Percentiles rank a stretch among this genome's conserved stretches.
Conservation (phyloP, 2,888 invertebrate species). For the Sphecodes monilicornis region DNA sequence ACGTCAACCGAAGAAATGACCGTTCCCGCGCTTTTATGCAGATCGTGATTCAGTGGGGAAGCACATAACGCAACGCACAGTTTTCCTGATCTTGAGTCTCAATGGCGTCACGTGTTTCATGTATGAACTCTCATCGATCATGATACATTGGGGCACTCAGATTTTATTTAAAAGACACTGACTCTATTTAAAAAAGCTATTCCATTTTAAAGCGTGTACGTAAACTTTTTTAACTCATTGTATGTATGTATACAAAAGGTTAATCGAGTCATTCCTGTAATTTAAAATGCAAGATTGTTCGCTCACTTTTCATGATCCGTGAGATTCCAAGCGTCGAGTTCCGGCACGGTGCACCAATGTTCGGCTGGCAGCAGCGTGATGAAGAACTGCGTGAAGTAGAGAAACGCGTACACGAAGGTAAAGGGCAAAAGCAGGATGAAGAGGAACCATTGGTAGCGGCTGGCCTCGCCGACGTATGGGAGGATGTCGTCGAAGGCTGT, state of each 20-base stretch:
- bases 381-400: constrained; percentile 83
- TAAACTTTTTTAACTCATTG: too few species aligned
- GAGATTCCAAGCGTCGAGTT: constrained; percentile 76
- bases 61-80: background rate
- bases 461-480: constrained; percentile 82
- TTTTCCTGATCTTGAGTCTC: constrained; percentile 25
- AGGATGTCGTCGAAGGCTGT: constrained; percentile 82
- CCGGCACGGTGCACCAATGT: constrained; percentile 82
- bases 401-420: constrained; percentile 82
- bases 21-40: background rate
- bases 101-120: background rate
- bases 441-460: constrained; percentile 81
- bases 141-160: background rate
- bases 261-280: too few species aligned
- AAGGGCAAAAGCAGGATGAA: constrained; percentile 82
- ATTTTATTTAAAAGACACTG: too few species aligned
- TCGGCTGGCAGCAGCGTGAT: constrained; percentile 81
- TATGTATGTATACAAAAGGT: too few species aligned
- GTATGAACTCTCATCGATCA: background rate
- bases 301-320: constrained; percentile 80
- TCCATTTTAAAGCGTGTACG: too few species aligned
- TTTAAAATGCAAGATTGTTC: background rate
- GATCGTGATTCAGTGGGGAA: constrained; percentile 49
- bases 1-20: constrained; percentile 18
- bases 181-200: too few species aligned